Conservation (phyloP, 2,888 invertebrate genomes). For the Merodon equestris region DNA sequence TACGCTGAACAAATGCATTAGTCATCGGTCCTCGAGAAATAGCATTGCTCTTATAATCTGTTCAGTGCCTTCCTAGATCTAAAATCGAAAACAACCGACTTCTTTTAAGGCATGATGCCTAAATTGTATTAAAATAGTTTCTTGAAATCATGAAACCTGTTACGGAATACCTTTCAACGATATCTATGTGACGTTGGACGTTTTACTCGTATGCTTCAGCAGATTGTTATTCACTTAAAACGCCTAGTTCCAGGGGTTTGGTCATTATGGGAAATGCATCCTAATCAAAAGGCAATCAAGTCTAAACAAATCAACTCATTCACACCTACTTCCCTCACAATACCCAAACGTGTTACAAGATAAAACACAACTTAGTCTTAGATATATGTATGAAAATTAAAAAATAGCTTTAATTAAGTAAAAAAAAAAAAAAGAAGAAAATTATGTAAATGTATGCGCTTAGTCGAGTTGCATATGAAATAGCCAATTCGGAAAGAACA, state of each 20-base stretch:
- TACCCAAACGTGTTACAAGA: slow-evolving; percentile 41
- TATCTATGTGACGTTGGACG: too few species aligned
- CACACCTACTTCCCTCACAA: slow-evolving; percentile 70
- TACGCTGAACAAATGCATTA: too few species aligned
- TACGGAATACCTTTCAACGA: too few species aligned
- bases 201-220: too few species aligned
- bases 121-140: too few species aligned
- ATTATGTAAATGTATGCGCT: slow-evolving; percentile 20
- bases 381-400: slow-evolving; percentile 22
- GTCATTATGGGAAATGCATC: slow-evolving; percentile 31
- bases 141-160: too few species aligned
- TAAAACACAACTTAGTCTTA: slow-evolving; percentile 60
- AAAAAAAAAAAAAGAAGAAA: slow-evolving; percentile 1
- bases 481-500: slow-evolving; percentile 33
- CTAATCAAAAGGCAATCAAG: not conserved
- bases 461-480: slow-evolving; percentile 34
- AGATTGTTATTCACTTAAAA: not conserved
- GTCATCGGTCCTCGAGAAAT: too few species aligned
- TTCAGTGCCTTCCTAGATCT: too few species aligned
- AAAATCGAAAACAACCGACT: too few species aligned
- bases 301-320: not conserved
- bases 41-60: too few species aligned
- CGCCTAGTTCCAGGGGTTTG: not conserved
- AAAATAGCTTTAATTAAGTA: too few species aligned
- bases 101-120: too few species aligned